phyloP scores from a whole-genome alignment of 2,888 invertebrate species.

The Xylophagus ater region DNA sequence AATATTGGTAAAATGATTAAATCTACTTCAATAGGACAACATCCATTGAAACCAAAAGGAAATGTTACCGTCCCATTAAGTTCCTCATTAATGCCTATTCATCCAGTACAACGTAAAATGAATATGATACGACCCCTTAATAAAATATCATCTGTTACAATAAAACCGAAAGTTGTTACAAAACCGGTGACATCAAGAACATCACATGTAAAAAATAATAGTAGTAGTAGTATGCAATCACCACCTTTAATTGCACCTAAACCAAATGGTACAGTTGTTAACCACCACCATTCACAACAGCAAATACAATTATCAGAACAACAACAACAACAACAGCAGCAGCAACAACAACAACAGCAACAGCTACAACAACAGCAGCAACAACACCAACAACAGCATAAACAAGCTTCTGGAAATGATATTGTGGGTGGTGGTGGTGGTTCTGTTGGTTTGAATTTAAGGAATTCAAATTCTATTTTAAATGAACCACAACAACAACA shows the following conservation, averaged over 20 bases:
- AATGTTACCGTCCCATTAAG: neutral
- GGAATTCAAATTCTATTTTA: too few species aligned
- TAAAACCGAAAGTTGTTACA: constrained; percentile 18
- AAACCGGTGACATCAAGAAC: constrained; percentile 15
- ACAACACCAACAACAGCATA: constrained; percentile 18
- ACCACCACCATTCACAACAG: constrained; percentile 11
- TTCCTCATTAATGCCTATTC: constrained; percentile 9
- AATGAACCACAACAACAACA: too few species aligned
- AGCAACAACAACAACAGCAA: constrained; percentile 1
- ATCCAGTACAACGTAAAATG: constrained; percentile 17
- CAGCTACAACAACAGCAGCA: constrained; percentile 9
- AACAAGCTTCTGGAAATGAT: too few species aligned
- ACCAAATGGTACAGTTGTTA: constrained; percentile 30
- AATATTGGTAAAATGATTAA: constrained; percentile 12
- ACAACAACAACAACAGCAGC: constrained; percentile 12
- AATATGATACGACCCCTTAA: constrained; percentile 16
- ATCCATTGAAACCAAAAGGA: constrained; percentile 14
- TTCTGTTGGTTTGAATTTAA: too few species aligned
- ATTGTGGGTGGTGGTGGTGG: too few species aligned
- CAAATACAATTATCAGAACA: constrained; percentile 16
- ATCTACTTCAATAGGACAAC: constrained; percentile 10
- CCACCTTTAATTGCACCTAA: constrained; percentile 29
- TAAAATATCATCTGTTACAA: constrained; percentile 14
- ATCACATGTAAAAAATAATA: constrained; percentile 29
- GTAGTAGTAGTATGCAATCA: constrained; percentile 25